These are phyloP conservation scores for Threskiornis aethiopicus DNA, from an alignment of 2,797 vertebrate genomes.

Conservation along the genomic window DNA sequence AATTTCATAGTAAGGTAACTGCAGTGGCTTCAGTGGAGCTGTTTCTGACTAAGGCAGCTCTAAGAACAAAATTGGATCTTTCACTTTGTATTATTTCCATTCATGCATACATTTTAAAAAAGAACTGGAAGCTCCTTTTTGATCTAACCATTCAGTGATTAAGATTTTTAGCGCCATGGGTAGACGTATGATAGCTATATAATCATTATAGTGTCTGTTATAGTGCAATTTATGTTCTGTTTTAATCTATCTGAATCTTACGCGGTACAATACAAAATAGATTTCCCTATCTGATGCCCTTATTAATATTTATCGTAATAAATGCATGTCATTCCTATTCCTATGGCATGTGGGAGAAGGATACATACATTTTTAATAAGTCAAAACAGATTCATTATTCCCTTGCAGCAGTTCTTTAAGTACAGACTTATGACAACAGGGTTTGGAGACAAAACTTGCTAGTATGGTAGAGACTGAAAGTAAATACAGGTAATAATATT, in stretches of 20 bases:
- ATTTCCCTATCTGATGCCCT: conserved; percentile 6
- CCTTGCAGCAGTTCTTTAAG: not conserved
- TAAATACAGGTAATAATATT: not conserved
- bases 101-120: not conserved
- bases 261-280: not conserved
- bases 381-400: not conserved
- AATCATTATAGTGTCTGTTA: not conserved
- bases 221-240: not conserved
- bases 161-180: not conserved
- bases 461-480: not conserved
- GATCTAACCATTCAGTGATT: not conserved
- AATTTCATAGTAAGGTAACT: not conserved
- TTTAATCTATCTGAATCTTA: not conserved
- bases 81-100: not conserved
- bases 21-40: not conserved
- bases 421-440: not conserved
- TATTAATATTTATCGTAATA: not conserved
- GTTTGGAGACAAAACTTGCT: not conserved
- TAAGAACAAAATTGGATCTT: not conserved
- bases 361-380: not conserved
- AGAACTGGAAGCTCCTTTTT: not conserved
- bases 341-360: not conserved
- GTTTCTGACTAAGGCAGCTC: not conserved
- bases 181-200: not conserved
- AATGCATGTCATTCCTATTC: not conserved